Conservation (phyloP, 2,888 invertebrate genomes). For the Philereme transversata region DNA sequence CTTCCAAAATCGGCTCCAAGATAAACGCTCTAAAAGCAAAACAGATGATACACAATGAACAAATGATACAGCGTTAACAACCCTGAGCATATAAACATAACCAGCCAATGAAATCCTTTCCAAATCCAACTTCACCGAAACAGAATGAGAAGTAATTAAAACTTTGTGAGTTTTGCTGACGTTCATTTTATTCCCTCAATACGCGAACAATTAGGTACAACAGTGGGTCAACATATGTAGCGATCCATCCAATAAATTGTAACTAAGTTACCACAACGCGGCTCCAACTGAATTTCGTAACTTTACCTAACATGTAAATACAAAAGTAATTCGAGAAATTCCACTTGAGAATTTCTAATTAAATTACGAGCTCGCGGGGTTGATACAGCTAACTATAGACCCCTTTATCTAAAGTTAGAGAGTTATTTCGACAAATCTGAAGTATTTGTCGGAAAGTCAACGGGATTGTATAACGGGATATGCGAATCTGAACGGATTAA, state of each 20-base stretch:
- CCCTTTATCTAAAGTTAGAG: constrained; percentile 69
- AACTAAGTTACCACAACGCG: constrained; percentile 49
- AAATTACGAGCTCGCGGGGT: constrained; percentile 59
- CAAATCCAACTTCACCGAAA: constrained; percentile 44
- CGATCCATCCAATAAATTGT: constrained; percentile 51
- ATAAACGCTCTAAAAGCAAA: constrained; percentile 24
- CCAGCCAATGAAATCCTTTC: constrained; percentile 38
- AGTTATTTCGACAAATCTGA: constrained; percentile 70
- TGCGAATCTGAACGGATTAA: constrained; percentile 52
- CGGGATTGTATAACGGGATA: constrained; percentile 53
- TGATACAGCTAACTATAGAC: constrained; percentile 62
- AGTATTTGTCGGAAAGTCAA: constrained; percentile 64
- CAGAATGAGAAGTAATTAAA: constrained; percentile 54
- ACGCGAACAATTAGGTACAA: constrained; percentile 48
- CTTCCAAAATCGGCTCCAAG: constrained; percentile 5
- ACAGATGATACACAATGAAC: constrained; percentile 19
- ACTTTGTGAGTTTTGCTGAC: constrained; percentile 52
- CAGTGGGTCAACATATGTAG: constrained; percentile 50
- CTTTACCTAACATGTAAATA: constrained; percentile 59
- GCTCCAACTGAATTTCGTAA: constrained; percentile 43
- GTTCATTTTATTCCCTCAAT: constrained; percentile 53
- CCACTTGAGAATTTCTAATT: constrained; percentile 71
- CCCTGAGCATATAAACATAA: constrained; percentile 31
- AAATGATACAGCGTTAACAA: constrained; percentile 16
- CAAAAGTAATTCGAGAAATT: constrained; percentile 71